phyloP scores from a whole-genome alignment of 1,140 invertebrate genomes.

The Diabrotica virgifera region DNA sequence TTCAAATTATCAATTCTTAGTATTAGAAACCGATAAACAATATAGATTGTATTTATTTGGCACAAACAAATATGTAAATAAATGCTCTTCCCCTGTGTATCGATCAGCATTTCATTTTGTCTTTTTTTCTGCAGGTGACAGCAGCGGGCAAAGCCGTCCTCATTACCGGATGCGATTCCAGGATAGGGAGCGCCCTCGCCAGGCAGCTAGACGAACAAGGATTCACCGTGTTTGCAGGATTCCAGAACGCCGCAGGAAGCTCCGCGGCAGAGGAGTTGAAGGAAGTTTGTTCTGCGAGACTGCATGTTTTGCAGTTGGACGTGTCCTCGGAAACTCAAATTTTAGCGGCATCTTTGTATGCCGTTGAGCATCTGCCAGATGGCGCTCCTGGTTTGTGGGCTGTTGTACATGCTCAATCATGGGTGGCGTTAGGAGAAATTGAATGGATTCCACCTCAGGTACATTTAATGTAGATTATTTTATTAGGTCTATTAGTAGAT shows the following conservation, averaged over 20 bases:
- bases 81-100: not conserved
- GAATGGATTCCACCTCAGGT: conserved; percentile 76
- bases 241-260: conserved; percentile 61
- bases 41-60: too few species aligned
- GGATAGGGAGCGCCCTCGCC: conserved; percentile 71
- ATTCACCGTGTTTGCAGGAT: conserved; percentile 79
- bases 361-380: conserved; percentile 72
- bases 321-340: conserved; percentile 73
- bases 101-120: not conserved
- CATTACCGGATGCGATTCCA: conserved; percentile 81
- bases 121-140: conserved; percentile 59
- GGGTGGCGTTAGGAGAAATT: conserved; percentile 82
- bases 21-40: too few species aligned
- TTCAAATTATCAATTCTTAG: too few species aligned
- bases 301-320: conserved; percentile 72
- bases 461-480: too few species aligned
- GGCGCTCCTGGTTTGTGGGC: conserved; percentile 81
- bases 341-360: conserved; percentile 68
- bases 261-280: conserved; percentile 66
- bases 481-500: too few species aligned
- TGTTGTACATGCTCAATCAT: conserved; percentile 84
- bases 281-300: conserved; percentile 68
- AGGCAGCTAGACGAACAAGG: conserved; percentile 75
- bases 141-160: conserved; percentile 75
- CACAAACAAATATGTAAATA: too few species aligned